A percentile compares a stretch with the other conserved stretches of the same genome.
These are phyloP conservation scores for Dilophus febrilis DNA, from an alignment of 2,888 invertebrate genomes.

Conservation along the genomic window DNA sequence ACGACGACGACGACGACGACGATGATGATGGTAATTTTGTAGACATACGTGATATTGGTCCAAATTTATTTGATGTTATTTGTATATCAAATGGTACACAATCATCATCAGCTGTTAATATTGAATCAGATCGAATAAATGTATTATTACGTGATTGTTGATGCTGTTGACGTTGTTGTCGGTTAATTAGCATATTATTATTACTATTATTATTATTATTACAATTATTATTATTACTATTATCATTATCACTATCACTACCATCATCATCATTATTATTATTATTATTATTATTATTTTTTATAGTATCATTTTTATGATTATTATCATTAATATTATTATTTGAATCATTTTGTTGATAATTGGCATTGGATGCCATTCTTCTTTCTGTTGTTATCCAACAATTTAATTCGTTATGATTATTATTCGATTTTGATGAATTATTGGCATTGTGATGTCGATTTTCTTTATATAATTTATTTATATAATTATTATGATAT, in stretches of 20 bases:
- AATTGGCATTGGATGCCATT: too few species aligned
- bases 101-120: constrained; percentile 43
- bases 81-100: constrained; percentile 47
- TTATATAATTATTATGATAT: too few species aligned
- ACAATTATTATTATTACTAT: constrained; percentile 1
- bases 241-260: neutral
- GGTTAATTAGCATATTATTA: neutral
- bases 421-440: too few species aligned
- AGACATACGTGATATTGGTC: constrained; percentile 43
- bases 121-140: constrained; percentile 35
- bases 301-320: neutral
- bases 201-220: neutral
- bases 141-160: constrained; percentile 15
- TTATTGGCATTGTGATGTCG: too few species aligned
- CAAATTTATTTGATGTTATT: constrained; percentile 41
- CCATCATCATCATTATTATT: constrained; percentile 9
- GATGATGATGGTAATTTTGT: constrained; percentile 7
- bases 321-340: too few species aligned
- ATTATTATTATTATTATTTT: constrained; percentile 4
- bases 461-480: too few species aligned
- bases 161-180: constrained; percentile 9
- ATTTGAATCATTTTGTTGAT: too few species aligned
- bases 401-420: too few species aligned
- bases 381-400: too few species aligned
- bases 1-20: constrained; percentile 1